A percentile compares a stretch with the other conserved stretches of the same genome.
These are phyloP conservation scores for Papilio xuthus DNA, from an alignment of 1,140 invertebrate species.

Conservation along the genomic window DNA sequence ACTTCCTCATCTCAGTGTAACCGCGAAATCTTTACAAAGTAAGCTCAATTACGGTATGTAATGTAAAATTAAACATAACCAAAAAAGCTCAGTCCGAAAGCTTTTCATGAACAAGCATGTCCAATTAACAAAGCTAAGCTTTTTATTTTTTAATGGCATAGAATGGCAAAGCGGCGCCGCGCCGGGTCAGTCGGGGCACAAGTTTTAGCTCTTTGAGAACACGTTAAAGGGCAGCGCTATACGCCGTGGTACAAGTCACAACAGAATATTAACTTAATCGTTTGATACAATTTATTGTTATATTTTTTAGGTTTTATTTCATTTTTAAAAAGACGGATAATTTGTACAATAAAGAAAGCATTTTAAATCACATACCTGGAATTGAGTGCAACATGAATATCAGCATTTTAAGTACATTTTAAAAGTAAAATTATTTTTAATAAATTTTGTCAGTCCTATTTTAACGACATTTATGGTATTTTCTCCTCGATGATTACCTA, in stretches of 20 bases:
- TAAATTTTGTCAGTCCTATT: too few species aligned
- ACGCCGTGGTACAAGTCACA: slow-evolving; percentile 37
- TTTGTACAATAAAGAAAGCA: too few species aligned
- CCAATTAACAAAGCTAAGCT: slow-evolving; percentile 56
- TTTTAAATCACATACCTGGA: too few species aligned
- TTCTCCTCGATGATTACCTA: too few species aligned
- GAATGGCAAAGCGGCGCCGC: slow-evolving; percentile 50
- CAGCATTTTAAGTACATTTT: too few species aligned
- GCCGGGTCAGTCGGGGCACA: slow-evolving; percentile 50
- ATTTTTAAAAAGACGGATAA: too few species aligned
- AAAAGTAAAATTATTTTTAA: too few species aligned
- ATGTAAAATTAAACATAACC: not conserved
- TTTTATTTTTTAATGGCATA: slow-evolving; percentile 50
- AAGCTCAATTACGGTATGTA: not conserved
- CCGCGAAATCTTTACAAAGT: not conserved
- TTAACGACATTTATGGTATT: too few species aligned
- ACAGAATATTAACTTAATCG: not conserved
- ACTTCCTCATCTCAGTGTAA: not conserved
- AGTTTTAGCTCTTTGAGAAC: slow-evolving; percentile 64
- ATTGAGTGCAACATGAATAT: too few species aligned
- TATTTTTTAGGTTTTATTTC: too few species aligned
- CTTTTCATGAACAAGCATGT: slow-evolving; percentile 50
- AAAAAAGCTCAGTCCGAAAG: slow-evolving; percentile 15
- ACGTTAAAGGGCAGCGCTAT: slow-evolving; percentile 54
- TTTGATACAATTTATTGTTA: not conserved